Conservation (phyloP, 2,797 vertebrate genomes). For the Manis pentadactyla region DNA sequence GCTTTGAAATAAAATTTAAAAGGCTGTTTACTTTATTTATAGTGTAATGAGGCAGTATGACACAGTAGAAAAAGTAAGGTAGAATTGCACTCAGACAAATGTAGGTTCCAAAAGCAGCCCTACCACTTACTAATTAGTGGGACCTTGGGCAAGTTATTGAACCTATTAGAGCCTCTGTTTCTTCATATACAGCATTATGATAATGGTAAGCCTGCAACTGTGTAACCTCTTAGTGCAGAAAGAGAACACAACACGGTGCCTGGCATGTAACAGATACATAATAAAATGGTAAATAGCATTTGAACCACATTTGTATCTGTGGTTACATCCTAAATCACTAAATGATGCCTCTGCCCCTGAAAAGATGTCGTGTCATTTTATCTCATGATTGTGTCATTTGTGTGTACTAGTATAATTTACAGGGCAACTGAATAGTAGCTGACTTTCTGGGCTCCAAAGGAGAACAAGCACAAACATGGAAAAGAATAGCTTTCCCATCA, state of each 20-base stretch:
- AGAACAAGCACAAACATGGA: background rate
- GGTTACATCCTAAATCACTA: background rate
- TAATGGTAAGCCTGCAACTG: background rate
- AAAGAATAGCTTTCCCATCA: background rate
- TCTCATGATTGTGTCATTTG: background rate
- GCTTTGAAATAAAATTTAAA: conserved; percentile 8
- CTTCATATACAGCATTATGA: background rate
- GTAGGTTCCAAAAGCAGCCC: background rate
- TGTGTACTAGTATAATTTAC: background rate
- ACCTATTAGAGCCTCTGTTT: background rate
- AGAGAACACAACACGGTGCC: background rate
- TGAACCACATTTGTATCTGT: background rate
- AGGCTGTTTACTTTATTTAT: background rate
- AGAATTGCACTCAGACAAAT: background rate
- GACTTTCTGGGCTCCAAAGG: background rate
- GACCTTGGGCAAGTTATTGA: background rate
- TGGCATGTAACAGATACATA: background rate
- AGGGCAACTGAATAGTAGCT: background rate
- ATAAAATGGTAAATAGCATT: background rate
- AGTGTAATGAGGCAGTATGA: background rate
- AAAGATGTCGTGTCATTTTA: background rate
- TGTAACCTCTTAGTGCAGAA: background rate
- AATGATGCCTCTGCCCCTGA: background rate
- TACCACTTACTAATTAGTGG: background rate
- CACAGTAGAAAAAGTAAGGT: background rate